Evolutionary conservation across 2,888 invertebrate species (phyloP).

Genomic region (Drosophila algonquin): DNA sequence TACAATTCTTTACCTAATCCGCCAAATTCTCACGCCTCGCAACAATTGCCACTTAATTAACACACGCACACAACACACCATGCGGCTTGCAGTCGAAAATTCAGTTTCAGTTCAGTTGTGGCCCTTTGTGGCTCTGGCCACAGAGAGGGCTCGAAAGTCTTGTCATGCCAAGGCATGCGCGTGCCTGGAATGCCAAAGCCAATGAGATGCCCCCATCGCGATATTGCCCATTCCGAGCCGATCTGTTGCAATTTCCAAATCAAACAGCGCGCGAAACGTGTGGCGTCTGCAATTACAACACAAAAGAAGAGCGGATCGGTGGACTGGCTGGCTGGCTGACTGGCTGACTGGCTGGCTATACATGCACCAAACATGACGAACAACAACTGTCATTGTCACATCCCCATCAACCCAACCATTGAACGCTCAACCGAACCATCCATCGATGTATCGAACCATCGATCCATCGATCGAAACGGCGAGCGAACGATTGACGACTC

Average conservation of each 20-base stretch:
- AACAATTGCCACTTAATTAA: conserved; percentile 79
- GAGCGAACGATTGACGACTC: conserved; percentile 38
- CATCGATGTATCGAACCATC: conserved; percentile 25
- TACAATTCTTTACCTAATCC: conserved; percentile 73
- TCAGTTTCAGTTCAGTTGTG: conserved; percentile 20
- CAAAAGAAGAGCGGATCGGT: conserved; percentile 48
- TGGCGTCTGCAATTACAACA: conserved; percentile 78
- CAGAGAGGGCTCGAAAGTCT: conserved; percentile 69
- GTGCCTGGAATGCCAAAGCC: conserved; percentile 79
- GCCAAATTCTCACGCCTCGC: conserved; percentile 74
- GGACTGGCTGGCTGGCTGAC: too few species aligned
- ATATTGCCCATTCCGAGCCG: conserved; percentile 66
- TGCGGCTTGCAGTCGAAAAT: conserved; percentile 34
- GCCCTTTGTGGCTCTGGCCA: conserved; percentile 8
- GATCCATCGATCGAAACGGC: conserved; percentile 22
- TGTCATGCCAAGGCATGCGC: conserved; percentile 80
- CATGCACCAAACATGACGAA: conserved; percentile 78
- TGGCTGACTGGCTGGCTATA: conserved; percentile 20
- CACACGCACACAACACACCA: conserved; percentile 27
- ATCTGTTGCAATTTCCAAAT: conserved; percentile 78
- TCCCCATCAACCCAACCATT: conserved; percentile 54
- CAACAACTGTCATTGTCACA: conserved; percentile 82
- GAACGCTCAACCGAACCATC: conserved; percentile 31
- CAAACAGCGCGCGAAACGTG: conserved; percentile 78
- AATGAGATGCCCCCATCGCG: conserved; percentile 49